Evolutionary conservation across 2,888 invertebrate genomes (phyloP).

Genomic region (Nesidiocoris tenuis): DNA sequence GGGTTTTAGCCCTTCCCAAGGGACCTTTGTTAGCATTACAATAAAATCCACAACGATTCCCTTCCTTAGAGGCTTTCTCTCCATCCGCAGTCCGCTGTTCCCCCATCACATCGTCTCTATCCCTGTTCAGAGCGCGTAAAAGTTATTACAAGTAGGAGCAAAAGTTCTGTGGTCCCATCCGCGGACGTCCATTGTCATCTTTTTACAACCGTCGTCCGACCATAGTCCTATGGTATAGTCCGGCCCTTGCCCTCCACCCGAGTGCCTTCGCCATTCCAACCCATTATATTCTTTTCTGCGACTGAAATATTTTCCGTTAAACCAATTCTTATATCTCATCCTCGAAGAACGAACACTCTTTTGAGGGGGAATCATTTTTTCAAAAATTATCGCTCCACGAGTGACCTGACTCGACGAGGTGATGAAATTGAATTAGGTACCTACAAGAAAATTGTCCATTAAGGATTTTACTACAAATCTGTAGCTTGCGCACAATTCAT

Average conservation of each 20-base stretch:
- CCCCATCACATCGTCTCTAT: not conserved
- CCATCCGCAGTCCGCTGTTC: not conserved
- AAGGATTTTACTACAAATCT: too few relatives aligned
- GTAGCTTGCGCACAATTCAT: too few relatives aligned
- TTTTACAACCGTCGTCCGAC: constrained; percentile 8
- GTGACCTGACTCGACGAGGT: too few relatives aligned
- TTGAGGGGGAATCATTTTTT: too few relatives aligned
- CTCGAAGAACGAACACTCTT: too few relatives aligned
- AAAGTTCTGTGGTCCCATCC: constrained; percentile 30
- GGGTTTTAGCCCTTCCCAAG: not conserved
- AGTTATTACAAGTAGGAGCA: constrained; percentile 42
- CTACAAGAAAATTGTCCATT: too few relatives aligned
- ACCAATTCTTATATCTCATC: not conserved
- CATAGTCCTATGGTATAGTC: not conserved
- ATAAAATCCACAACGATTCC: constrained; percentile 39
- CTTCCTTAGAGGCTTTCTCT: constrained; percentile 23
- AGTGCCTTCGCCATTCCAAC: not conserved
- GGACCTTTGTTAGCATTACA: constrained; percentile 41
- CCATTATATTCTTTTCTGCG: not conserved
- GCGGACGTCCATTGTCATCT: constrained; percentile 30
- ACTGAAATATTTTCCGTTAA: not conserved
- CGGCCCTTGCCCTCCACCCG: not conserved
- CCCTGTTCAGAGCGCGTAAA: constrained; percentile 36
- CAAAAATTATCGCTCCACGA: too few relatives aligned
- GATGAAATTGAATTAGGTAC: too few relatives aligned